phyloP scores from a whole-genome alignment of 1,140 invertebrate genomes.

The Zaprionus kolodkinae region DNA sequence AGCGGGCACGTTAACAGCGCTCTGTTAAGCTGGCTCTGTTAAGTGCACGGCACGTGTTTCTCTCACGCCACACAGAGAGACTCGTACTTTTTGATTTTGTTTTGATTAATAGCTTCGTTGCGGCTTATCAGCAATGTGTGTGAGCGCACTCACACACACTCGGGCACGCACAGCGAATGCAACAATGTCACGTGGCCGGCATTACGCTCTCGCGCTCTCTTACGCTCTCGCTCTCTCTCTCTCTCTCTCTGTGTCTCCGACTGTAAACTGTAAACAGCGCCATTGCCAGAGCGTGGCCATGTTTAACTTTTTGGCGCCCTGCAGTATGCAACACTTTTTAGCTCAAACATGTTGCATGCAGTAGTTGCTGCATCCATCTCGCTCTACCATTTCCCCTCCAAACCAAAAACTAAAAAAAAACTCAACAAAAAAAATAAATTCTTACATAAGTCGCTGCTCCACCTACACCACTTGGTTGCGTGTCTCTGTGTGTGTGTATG shows the following conservation, averaged over 20 bases:
- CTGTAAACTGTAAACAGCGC: constrained; percentile 58
- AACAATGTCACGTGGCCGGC: constrained; percentile 81
- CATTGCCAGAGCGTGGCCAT: constrained; percentile 46
- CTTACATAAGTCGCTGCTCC: constrained; percentile 77
- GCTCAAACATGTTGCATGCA: constrained; percentile 68
- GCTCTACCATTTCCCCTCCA: constrained; percentile 62
- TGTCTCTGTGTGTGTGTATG: constrained; percentile 30
- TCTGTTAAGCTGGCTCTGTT: constrained; percentile 60
- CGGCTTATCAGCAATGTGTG: constrained; percentile 58
- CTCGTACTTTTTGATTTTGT: constrained; percentile 77
- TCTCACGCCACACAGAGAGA: constrained; percentile 54
- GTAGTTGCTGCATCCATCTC: constrained; percentile 39
- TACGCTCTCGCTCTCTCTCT: constrained; percentile 14
- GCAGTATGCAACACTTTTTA: constrained; percentile 42
- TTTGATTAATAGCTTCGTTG: constrained; percentile 83
- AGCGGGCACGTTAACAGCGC: constrained; percentile 51
- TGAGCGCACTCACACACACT: constrained; percentile 25
- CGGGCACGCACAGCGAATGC: constrained; percentile 51
- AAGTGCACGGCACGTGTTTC: constrained; percentile 80
- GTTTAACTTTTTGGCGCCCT: constrained; percentile 67
- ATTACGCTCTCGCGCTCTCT: constrained; percentile 26
- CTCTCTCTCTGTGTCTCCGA: too few species aligned
- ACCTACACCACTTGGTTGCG: constrained; percentile 53
- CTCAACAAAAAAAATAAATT: constrained; percentile 62
- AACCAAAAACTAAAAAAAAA: constrained; percentile 40